Evolutionary conservation across 2,797 vertebrate species (phyloP), one percentile per base, ranked within the genome.

Genomic region (Xenentodon cancila): DNA sequence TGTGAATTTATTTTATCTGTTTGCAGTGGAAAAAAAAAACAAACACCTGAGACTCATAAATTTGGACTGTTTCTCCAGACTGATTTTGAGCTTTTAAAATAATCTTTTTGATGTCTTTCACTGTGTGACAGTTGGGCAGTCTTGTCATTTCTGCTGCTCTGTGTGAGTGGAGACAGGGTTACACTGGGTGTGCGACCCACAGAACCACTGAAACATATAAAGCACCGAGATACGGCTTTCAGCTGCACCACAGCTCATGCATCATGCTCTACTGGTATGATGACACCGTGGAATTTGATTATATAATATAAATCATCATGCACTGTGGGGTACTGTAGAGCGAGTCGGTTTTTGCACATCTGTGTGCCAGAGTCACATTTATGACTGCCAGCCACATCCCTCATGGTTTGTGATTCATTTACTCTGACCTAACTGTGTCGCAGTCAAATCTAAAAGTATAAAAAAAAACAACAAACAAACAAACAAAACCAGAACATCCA

Each of bases 61-160:
- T 37, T 11, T 37, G 9, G 34, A 37, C 34, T 37, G 34, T 37
- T 13, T 37, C 34, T 37, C 11, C 9, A 12, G 34, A 37, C 11
- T 9, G 34, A 37, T 13, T 37, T 37, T 37, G 34, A 37, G 11
- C 34, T 37, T 34, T 37, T 9, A 12, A 12, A 37, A 9, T 3
- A 6, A 37, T 52, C 32, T 68, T 66, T 68, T 54, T 68, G 13
- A 50, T 58, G 50, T 78, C 46, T 59, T 57, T 68, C 42, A 54
- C 55, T 55, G 11, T 12, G 2, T 37, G 34, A 37, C 47, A 58
- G 45, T 57, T 48, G 18, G 27, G 11, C 21, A 62, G 52, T 66
- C 50, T 27, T 44, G 64, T 70, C 59, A 53, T 44, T 13, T 37
- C 11, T 11, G 34, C 34, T 13, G 34, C 47, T 62, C 44, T 47